phyloP scores from a whole-genome alignment of 2,113 vertebrate genomes.

The Bubo scandiacus region DNA sequence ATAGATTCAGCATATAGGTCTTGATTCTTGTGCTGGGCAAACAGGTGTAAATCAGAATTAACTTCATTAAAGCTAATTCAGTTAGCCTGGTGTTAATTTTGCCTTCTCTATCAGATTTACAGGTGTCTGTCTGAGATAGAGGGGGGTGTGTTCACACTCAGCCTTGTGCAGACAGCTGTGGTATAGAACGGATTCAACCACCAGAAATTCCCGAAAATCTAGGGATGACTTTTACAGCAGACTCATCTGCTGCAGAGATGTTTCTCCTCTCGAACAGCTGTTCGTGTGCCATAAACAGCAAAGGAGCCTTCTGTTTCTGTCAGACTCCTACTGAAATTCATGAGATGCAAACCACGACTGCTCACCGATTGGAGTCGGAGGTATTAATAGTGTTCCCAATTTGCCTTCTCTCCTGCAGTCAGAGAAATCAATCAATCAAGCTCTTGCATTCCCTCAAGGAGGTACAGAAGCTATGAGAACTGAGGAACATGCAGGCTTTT shows the following conservation, averaged over 20 bases:
- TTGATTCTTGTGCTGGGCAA: background rate
- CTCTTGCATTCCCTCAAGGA: background rate
- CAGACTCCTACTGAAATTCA: background rate
- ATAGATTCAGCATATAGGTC: background rate
- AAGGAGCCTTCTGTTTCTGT: conserved; percentile 28
- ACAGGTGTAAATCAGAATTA: background rate
- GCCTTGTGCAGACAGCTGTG: background rate
- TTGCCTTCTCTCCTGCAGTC: background rate
- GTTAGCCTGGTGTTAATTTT: background rate
- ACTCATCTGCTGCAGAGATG: background rate
- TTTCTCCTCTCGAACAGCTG: background rate
- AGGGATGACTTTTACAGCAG: background rate
- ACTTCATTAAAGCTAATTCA: background rate
- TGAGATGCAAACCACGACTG: background rate
- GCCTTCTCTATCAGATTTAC: background rate
- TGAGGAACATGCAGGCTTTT: background rate
- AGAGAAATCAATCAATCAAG: background rate
- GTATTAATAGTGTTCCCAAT: background rate
- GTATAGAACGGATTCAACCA: background rate
- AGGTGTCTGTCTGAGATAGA: background rate
- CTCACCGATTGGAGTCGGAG: background rate
- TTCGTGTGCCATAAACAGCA: background rate
- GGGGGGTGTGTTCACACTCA: background rate
- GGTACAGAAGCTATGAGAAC: background rate
- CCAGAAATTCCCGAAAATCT: background rate